A percentile compares a stretch with the other conserved stretches of the same genome.
Conservation (phyloP, 2,888 invertebrate species). For the Diadegma fenestrale region DNA sequence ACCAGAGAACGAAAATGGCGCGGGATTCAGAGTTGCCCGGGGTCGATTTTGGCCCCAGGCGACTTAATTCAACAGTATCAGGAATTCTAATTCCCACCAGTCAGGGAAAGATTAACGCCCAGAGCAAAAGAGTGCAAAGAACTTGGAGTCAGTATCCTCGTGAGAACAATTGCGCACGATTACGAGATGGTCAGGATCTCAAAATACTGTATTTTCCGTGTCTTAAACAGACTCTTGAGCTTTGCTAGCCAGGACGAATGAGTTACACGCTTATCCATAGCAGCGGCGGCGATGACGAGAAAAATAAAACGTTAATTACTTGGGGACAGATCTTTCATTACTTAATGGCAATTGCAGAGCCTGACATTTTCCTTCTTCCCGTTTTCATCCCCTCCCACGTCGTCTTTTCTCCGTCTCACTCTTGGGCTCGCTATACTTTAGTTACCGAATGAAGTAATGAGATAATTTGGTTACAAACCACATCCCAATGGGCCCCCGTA, state of each 20-base stretch:
- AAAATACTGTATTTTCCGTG: conserved; percentile 21
- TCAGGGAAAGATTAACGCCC: conserved; percentile 4
- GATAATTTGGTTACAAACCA: conserved; percentile 75
- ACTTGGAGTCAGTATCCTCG: conserved; percentile 51
- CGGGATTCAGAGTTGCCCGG: too few species aligned
- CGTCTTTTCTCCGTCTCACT: background rate
- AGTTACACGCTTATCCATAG: conserved; percentile 10
- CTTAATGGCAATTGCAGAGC: background rate
- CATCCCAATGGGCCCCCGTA: conserved; percentile 60
- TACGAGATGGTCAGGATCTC: conserved; percentile 23
- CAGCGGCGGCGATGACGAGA: background rate
- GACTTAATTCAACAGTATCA: conserved; percentile 15
- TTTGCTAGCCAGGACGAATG: background rate
- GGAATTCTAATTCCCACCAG: background rate
- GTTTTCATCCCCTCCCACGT: background rate
- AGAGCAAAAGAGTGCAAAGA: background rate
- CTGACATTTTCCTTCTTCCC: conserved; percentile 21
- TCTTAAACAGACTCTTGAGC: background rate
- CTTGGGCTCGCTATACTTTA: background rate
- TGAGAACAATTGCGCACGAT: conserved; percentile 42
- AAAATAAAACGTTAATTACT: conserved; percentile 14
- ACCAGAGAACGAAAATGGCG: too few species aligned
- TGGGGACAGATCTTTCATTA: conserved; percentile 7
- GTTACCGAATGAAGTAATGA: conserved; percentile 73
- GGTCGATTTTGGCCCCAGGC: too few species aligned